Evolutionary conservation across 2,888 invertebrate genomes (phyloP).

Genomic region (Rhogogaster chlorosoma): DNA sequence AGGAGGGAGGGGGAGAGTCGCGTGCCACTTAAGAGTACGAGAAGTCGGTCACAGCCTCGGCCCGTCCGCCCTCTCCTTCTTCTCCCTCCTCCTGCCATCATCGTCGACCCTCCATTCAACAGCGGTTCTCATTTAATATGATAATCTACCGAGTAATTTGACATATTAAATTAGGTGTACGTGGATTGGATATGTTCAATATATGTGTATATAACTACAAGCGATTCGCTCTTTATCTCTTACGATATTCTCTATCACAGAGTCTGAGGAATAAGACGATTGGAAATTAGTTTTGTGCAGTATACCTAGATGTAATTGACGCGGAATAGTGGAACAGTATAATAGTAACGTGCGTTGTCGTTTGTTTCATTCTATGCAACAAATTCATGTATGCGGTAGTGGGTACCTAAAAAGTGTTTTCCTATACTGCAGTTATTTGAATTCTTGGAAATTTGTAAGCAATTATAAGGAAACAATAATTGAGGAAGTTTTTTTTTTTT

Average conservation of each 20-base stretch:
- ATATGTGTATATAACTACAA: not conserved
- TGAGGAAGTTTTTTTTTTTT: too few species aligned
- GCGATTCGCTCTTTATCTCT: too few species aligned
- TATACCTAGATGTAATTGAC: too few species aligned
- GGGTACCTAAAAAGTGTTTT: too few species aligned
- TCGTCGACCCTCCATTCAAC: slow-evolving; percentile 5
- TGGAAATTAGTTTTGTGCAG: too few species aligned
- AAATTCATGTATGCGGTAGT: too few species aligned
- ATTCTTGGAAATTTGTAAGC: not conserved
- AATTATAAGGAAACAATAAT: not conserved
- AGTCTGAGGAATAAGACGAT: too few species aligned
- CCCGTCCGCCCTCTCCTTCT: slow-evolving; percentile 66
- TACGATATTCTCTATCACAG: too few species aligned
- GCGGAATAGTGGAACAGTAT: too few species aligned
- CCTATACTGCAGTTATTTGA: too few species aligned
- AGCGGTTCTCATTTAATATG: slow-evolving; percentile 25
- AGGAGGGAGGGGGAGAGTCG: slow-evolving; percentile 68
- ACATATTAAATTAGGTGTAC: not conserved
- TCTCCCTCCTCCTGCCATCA: not conserved
- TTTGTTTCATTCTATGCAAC: too few species aligned
- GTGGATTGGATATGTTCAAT: not conserved
- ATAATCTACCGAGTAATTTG: not conserved
- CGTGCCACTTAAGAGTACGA: slow-evolving; percentile 76
- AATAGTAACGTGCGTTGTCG: too few species aligned
- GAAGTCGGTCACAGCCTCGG: slow-evolving; percentile 78